Percentiles rank a stretch among this genome's conserved stretches.
phyloP scores from a whole-genome alignment of 2,797 vertebrate genomes.

The Oryzias dopingdopingensis region DNA sequence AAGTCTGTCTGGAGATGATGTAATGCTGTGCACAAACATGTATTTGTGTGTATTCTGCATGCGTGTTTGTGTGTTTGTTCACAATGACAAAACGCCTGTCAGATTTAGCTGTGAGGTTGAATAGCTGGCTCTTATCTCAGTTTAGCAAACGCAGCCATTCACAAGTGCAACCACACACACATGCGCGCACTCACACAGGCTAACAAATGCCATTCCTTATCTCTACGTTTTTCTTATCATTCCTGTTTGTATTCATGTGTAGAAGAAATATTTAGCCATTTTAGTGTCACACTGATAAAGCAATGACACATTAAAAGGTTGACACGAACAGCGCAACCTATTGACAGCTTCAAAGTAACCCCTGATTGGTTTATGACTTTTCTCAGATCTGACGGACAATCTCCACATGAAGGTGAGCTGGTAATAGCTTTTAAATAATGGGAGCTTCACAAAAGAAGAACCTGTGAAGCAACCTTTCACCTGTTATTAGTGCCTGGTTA shows the following conservation, averaged over 20 bases:
- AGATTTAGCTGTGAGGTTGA: conserved; percentile 60
- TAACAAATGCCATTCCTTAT: conserved; percentile 41
- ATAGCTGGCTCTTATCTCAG: conserved; percentile 71
- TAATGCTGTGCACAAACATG: conserved; percentile 21
- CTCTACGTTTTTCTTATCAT: conserved; percentile 46
- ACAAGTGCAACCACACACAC: conserved; percentile 5
- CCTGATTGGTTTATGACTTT: conserved; percentile 2
- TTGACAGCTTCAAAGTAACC: conserved; percentile 30
- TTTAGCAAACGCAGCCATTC: conserved; percentile 36
- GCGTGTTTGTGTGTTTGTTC: conserved; percentile 35
- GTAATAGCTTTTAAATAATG: too few species aligned
- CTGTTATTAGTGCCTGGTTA: too few species aligned
- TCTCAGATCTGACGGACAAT: conserved; percentile 29
- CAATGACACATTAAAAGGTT: conserved; percentile 39
- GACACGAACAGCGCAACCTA: conserved; percentile 19
- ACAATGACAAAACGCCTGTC: conserved; percentile 56
- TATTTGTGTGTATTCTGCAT: conserved; percentile 12
- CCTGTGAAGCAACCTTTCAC: too few species aligned
- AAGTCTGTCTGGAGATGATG: conserved; percentile 44
- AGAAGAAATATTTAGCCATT: conserved; percentile 54
- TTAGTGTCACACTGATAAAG: conserved; percentile 43
- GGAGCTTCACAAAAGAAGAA: too few species aligned
- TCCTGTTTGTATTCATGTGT: conserved; percentile 47
- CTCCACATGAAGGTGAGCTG: background rate
- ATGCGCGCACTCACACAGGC: background rate